Percentiles rank a stretch among this genome's conserved stretches.
Conservation (phyloP, 2,113 vertebrate species). For the Conger conger region DNA sequence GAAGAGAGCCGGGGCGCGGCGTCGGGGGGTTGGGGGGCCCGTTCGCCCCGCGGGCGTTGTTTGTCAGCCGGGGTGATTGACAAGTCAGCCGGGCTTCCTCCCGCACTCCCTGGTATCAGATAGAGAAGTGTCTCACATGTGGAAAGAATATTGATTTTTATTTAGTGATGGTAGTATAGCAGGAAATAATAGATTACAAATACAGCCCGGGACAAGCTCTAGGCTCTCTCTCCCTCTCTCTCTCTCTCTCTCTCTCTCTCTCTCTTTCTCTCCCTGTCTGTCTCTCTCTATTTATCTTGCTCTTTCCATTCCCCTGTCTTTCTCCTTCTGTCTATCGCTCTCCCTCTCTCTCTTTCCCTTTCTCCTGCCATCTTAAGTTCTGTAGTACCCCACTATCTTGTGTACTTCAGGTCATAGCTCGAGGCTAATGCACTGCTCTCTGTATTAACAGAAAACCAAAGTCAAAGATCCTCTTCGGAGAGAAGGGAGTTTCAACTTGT, state of each 20-base stretch:
- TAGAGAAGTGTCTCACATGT: constrained; percentile 49
- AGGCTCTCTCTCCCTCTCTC: neutral
- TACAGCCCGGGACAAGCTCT: constrained; percentile 20
- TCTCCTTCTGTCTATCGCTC: neutral
- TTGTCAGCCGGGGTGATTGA: constrained; percentile 48
- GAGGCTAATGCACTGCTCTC: constrained; percentile 9
- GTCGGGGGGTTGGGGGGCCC: constrained; percentile 9
- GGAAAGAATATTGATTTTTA: constrained; percentile 55
- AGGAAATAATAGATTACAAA: constrained; percentile 54
- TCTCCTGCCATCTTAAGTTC: neutral
- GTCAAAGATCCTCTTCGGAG: neutral
- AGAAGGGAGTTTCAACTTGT: neutral
- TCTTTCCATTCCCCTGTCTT: neutral
- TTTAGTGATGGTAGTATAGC: constrained; percentile 44
- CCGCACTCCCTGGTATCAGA: constrained; percentile 46
- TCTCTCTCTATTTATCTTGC: neutral
- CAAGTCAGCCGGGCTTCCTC: constrained; percentile 32
- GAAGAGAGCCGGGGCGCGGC: neutral
- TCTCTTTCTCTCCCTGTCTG: neutral
- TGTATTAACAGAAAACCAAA: neutral
- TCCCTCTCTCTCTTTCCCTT: neutral
- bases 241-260: constrained; percentile 8
- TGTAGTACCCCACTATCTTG: neutral
- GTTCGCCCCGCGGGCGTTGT: constrained; percentile 41
- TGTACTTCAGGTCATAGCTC: neutral